These are phyloP conservation scores for Habrosyne pyritoides DNA, from an alignment of 2,888 invertebrate genomes.

Conservation along the genomic window DNA sequence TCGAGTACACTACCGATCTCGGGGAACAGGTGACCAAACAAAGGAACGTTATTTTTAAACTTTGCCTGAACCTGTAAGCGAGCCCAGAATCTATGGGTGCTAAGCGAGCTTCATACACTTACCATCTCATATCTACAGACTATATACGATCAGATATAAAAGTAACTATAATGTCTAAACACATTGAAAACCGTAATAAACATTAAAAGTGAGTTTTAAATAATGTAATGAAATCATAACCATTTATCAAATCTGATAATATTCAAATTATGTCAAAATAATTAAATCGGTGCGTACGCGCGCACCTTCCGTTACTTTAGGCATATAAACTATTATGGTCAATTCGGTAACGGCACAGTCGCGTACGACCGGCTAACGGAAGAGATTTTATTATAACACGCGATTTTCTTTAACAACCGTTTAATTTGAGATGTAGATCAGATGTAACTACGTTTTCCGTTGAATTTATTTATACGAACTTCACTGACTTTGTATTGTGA, in stretches of 20 bases:
- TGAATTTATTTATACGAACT: neutral
- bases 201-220: neutral
- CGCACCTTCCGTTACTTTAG: constrained; percentile 38
- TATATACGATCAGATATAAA: too few relatives aligned
- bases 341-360: constrained; percentile 70
- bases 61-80: too few relatives aligned
- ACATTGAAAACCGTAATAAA: neutral
- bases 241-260: neutral
- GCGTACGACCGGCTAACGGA: constrained; percentile 57
- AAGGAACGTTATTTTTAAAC: too few relatives aligned
- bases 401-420: constrained; percentile 40
- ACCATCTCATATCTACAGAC: too few relatives aligned
- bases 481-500: too few relatives aligned
- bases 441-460: neutral
- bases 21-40: too few relatives aligned
- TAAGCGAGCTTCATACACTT: too few relatives aligned
- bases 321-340: constrained; percentile 49
- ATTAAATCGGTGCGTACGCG: constrained; percentile 54
- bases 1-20: too few relatives aligned
- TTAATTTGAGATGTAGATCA: constrained; percentile 1
- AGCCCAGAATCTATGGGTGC: too few relatives aligned
- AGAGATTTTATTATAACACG: constrained; percentile 49
- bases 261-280: constrained; percentile 40
- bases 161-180: neutral
- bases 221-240: neutral